Evolutionary conservation across 2,888 invertebrate genomes (phyloP).

Genomic region (Synergus umbraculus): DNA sequence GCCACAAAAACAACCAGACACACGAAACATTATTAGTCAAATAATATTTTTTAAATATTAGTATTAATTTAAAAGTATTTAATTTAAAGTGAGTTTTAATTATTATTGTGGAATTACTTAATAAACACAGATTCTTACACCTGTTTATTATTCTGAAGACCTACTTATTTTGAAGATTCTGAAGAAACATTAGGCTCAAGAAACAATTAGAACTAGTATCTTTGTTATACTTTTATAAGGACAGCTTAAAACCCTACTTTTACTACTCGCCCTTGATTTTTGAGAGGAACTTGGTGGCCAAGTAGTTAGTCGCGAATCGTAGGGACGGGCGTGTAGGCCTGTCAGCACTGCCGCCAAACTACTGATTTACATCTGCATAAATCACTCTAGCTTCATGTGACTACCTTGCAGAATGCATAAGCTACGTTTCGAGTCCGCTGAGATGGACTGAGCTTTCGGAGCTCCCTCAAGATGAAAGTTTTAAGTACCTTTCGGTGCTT

Average conservation of each 20-base stretch:
- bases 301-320: constrained; percentile 50
- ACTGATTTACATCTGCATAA: constrained; percentile 61
- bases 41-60: neutral
- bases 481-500: constrained; percentile 38
- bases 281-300: constrained; percentile 43
- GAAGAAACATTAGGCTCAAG: neutral
- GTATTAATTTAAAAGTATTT: too few species aligned
- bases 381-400: constrained; percentile 57
- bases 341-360: constrained; percentile 56
- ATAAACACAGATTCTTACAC: too few species aligned
- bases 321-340: constrained; percentile 49
- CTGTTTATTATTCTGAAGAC: neutral
- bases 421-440: constrained; percentile 19
- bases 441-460: constrained; percentile 34
- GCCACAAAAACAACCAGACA: neutral
- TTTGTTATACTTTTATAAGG: neutral
- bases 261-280: constrained; percentile 41
- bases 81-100: too few species aligned
- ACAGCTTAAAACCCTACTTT: constrained; percentile 14
- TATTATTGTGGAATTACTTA: too few species aligned
- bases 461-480: constrained; percentile 41
- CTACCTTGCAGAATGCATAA: constrained; percentile 48
- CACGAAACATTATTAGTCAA: neutral
- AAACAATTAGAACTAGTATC: neutral
- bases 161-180: too few species aligned